Evolutionary conservation across 2,113 vertebrate species (phyloP).

Genomic region (Saguinus imperator): DNA sequence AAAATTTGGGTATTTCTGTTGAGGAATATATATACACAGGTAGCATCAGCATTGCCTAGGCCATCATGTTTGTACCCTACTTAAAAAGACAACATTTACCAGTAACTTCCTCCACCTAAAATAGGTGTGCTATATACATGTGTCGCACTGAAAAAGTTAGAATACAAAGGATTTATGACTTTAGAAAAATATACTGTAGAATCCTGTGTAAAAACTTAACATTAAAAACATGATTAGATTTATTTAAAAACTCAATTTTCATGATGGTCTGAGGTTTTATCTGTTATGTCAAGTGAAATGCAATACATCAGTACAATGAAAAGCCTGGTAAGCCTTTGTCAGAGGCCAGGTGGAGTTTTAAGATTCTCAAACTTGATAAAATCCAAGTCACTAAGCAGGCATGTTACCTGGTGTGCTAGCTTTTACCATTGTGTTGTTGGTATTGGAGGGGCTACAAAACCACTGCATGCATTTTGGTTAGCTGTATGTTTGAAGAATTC

Average conservation of each 20-base stretch:
- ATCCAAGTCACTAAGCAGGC: neutral
- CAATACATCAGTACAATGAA: neutral
- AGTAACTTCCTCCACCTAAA: neutral
- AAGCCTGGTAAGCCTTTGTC: neutral
- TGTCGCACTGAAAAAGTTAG: neutral
- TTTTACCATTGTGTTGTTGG: neutral
- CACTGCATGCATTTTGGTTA: neutral
- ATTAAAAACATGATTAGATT: neutral
- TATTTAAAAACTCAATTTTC: conserved; percentile 37
- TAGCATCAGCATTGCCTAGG: neutral
- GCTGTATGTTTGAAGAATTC: conserved; percentile 38
- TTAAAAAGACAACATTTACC: neutral
- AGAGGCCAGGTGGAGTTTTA: neutral
- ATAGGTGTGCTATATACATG: neutral
- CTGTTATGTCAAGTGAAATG: neutral
- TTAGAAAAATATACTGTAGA: conserved; percentile 19
- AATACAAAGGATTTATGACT: conserved; percentile 6
- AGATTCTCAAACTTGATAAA: neutral
- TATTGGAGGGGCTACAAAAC: conserved; percentile 28
- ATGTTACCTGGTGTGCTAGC: neutral
- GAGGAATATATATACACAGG: neutral
- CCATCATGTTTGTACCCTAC: neutral
- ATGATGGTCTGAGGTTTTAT: neutral
- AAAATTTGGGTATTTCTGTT: neutral
- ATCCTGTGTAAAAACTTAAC: neutral